These are phyloP conservation scores for Epinephelus moara DNA, from an alignment of 2,113 vertebrate species.

Conservation along the genomic window DNA sequence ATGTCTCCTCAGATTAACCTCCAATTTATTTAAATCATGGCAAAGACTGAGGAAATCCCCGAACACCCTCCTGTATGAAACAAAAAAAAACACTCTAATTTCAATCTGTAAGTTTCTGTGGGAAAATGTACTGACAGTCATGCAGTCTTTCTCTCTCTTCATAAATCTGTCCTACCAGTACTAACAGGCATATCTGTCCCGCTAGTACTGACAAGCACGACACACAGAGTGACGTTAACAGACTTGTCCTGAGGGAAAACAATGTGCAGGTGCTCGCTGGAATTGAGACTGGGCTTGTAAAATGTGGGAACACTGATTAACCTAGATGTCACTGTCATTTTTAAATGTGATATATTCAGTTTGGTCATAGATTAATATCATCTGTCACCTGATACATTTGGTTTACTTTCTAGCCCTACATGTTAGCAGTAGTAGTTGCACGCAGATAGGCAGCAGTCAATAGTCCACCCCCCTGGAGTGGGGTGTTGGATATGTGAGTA, in stretches of 20 bases:
- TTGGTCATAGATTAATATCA: not conserved
- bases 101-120: not conserved
- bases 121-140: too few species aligned
- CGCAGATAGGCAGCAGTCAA: conserved; percentile 1
- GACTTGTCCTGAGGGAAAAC: not conserved
- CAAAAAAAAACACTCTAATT: not conserved
- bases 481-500: conserved; percentile 33
- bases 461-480: conserved; percentile 4
- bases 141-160: not conserved
- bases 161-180: not conserved
- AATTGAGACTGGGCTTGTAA: not conserved
- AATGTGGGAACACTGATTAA: not conserved
- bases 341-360: not conserved
- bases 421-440: not conserved
- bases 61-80: not conserved
- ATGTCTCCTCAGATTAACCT: conserved; percentile 2
- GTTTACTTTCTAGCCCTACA: not conserved
- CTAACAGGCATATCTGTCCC: not conserved
- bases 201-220: not conserved
- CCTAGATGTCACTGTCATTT: not conserved
- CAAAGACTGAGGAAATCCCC: too few species aligned
- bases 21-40: not conserved
- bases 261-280: not conserved
- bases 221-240: too few species aligned
- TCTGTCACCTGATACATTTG: not conserved